phyloP scores from a whole-genome alignment of 2,113 vertebrate species.

The Scalopus aquaticus region DNA sequence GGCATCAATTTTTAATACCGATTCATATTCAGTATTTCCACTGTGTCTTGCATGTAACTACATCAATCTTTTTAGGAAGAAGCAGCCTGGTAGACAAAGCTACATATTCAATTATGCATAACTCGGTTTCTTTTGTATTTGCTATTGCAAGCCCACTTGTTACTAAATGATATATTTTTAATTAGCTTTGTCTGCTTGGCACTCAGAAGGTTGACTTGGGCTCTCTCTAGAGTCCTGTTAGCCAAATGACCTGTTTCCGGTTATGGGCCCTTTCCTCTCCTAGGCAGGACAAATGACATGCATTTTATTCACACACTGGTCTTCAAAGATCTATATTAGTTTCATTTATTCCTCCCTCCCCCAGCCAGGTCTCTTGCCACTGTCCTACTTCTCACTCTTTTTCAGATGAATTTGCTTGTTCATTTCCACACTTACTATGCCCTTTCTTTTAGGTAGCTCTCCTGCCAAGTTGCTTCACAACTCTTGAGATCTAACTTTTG shows the following conservation, averaged over 20 bases:
- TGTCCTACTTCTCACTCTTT: neutral
- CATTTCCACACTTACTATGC: neutral
- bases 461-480: neutral
- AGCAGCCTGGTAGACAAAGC: conserved; percentile 58
- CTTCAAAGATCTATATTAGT: neutral
- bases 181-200: conserved; percentile 63
- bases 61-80: conserved; percentile 55
- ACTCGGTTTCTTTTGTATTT: conserved; percentile 64
- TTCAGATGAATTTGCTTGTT: neutral
- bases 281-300: neutral
- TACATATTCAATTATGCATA: conserved; percentile 73
- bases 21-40: conserved; percentile 56
- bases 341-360: neutral
- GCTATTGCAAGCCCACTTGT: conserved; percentile 55
- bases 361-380: no score
- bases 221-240: conserved; percentile 69
- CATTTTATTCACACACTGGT: conserved; percentile 1
- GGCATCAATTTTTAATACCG: conserved; percentile 67
- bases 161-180: conserved; percentile 78
- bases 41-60: conserved; percentile 43
- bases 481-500: neutral
- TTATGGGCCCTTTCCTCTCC: neutral
- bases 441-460: neutral
- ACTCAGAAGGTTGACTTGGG: conserved; percentile 50
- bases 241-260: conserved; percentile 44